Percentiles rank a stretch among this genome's conserved stretches.
Evolutionary conservation across 2,113 vertebrate genomes (phyloP).

Genomic region (Cynocephalus volans): DNA sequence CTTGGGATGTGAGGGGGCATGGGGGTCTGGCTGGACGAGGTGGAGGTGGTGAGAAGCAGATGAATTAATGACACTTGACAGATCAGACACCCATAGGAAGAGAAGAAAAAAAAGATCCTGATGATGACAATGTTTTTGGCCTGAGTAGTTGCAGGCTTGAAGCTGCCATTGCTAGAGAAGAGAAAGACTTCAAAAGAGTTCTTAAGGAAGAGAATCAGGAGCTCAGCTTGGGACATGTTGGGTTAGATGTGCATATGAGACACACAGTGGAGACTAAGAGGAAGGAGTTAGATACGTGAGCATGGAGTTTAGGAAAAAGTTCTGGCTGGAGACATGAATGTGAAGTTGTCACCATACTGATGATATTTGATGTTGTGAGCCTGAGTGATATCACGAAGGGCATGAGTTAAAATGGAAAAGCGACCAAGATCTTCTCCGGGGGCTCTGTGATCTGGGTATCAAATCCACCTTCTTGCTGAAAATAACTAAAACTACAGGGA

Average conservation of each 20-base stretch:
- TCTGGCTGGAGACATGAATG: too few relatives aligned
- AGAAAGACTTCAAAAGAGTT: background rate
- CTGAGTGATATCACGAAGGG: background rate
- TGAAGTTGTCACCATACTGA: too few relatives aligned
- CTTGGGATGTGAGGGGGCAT: background rate
- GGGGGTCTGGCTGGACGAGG: background rate
- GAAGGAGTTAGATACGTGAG: background rate
- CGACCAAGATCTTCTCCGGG: background rate
- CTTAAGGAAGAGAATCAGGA: background rate
- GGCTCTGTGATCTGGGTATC: background rate
- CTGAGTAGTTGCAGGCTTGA: background rate
- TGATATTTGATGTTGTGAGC: background rate
- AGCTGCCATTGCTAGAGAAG: background rate
- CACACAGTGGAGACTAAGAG: background rate
- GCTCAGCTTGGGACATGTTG: background rate
- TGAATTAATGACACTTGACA: background rate
- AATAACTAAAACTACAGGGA: background rate
- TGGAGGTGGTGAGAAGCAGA: background rate
- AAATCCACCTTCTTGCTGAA: background rate
- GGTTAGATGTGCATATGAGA: background rate
- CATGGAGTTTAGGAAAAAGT: background rate
- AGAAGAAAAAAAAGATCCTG: background rate
- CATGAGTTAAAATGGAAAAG: background rate
- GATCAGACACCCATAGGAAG: background rate
- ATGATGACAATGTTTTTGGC: background rate